Evolutionary conservation across 2,797 vertebrate species (phyloP).

Genomic region (Tapera naevia): DNA sequence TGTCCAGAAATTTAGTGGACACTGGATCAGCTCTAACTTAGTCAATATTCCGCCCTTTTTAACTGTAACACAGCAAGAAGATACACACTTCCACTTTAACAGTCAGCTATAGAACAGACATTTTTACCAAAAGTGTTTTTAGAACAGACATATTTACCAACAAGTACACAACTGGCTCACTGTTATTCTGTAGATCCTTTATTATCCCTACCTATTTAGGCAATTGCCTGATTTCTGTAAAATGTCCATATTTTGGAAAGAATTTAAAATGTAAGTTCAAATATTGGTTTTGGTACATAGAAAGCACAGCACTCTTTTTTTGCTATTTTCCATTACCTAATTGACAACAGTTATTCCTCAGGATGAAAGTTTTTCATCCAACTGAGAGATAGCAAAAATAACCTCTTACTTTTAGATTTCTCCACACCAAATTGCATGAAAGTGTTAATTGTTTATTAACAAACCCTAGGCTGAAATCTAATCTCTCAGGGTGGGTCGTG

Average conservation of each 20-base stretch:
- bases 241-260: not conserved
- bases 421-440: not conserved
- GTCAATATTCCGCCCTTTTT: not conserved
- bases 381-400: not conserved
- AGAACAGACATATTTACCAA: not conserved
- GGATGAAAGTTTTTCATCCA: not conserved
- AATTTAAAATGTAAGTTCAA: not conserved
- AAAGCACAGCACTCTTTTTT: not conserved
- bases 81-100: not conserved
- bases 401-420: not conserved
- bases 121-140: too few relatives aligned
- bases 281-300: not conserved
- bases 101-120: not conserved
- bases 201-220: not conserved
- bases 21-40: not conserved
- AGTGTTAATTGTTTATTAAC: not conserved
- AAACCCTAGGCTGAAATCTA: not conserved
- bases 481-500: not conserved
- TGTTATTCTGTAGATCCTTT: not conserved
- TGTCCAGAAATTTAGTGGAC: not conserved
- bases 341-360: not conserved
- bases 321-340: not conserved
- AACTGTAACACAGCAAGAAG: not conserved
- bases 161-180: not conserved
- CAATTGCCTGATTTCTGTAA: not conserved